phyloP scores from a whole-genome alignment of 2,888 invertebrate genomes.

The Drosophila siamana region DNA sequence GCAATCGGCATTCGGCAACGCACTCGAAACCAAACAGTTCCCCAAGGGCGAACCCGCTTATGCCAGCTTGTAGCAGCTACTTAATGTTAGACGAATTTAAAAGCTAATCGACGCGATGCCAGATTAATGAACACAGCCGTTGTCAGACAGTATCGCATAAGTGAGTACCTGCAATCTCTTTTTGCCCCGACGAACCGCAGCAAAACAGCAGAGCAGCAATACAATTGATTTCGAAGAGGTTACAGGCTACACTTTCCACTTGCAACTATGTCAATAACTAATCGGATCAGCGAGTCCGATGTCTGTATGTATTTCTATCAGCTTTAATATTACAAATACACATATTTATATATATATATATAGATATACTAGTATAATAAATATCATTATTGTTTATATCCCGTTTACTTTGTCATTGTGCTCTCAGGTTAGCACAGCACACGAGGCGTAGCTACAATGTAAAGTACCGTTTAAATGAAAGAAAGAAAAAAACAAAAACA shows the following conservation, averaged over 20 bases:
- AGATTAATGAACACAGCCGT: constrained; percentile 19
- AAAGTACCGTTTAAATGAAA: constrained; percentile 77
- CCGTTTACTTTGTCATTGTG: constrained; percentile 54
- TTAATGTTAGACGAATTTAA: constrained; percentile 78
- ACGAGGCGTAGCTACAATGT: constrained; percentile 83
- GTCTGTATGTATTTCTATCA: constrained; percentile 43
- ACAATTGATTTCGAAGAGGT: constrained; percentile 11
- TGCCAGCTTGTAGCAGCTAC: constrained; percentile 68
- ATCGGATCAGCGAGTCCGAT: constrained; percentile 27
- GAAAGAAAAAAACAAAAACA: too few relatives aligned
- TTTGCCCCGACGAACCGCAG: background rate
- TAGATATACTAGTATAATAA: constrained; percentile 1
- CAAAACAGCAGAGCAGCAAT: background rate
- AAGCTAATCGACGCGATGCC: constrained; percentile 27
- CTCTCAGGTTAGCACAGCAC: constrained; percentile 52
- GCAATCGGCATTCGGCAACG: constrained; percentile 10
- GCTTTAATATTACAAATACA: constrained; percentile 37
- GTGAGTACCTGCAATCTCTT: constrained; percentile 30
- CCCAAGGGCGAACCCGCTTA: constrained; percentile 58
- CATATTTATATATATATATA: background rate
- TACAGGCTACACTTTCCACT: constrained; percentile 21
- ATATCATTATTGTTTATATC: constrained; percentile 42
- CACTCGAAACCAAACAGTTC: constrained; percentile 3
- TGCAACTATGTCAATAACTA: constrained; percentile 21
- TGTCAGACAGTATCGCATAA: constrained; percentile 37